Conservation (phyloP, 2,113 vertebrate genomes). For the Oreotragus oreotragus region DNA sequence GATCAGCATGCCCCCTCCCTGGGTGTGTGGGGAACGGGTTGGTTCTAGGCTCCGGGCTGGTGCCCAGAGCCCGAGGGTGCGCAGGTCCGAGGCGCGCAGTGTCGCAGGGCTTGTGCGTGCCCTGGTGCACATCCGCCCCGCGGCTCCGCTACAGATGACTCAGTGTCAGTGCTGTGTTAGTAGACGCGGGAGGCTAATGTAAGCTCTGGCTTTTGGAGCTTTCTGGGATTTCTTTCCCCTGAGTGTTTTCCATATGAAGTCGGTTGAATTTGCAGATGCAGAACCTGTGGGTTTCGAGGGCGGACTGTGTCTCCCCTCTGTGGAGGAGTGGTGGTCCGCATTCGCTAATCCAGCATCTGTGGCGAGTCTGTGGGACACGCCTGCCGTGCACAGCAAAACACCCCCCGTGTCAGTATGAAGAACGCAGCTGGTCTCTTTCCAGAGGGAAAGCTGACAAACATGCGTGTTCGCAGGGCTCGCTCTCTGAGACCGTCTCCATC, state of each 20-base stretch:
- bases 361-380: rapidly evolving
- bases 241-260: background rate
- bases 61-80: background rate
- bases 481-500: slow-evolving; percentile 83
- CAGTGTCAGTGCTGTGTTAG: background rate
- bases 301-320: background rate
- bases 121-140: rapidly evolving
- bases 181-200: background rate
- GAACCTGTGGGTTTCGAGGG: background rate
- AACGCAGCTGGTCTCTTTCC: background rate
- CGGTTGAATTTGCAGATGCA: background rate
- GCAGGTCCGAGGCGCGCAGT: background rate
- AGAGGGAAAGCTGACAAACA: rapidly evolving
- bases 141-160: rapidly evolving
- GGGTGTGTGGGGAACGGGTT: background rate
- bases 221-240: background rate
- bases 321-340: rapidly evolving
- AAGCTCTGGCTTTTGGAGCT: background rate
- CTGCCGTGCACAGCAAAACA: rapidly evolving
- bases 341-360: rapidly evolving
- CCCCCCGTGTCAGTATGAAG: rapidly evolving
- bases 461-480: slow-evolving; percentile 71
- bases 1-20: background rate
- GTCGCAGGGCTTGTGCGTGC: rapidly evolving
- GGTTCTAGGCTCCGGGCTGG: background rate